Percentiles rank a stretch among this genome's conserved stretches.
phyloP scores from a whole-genome alignment of 2,113 vertebrate genomes.

The Thomomys bottae region DNA sequence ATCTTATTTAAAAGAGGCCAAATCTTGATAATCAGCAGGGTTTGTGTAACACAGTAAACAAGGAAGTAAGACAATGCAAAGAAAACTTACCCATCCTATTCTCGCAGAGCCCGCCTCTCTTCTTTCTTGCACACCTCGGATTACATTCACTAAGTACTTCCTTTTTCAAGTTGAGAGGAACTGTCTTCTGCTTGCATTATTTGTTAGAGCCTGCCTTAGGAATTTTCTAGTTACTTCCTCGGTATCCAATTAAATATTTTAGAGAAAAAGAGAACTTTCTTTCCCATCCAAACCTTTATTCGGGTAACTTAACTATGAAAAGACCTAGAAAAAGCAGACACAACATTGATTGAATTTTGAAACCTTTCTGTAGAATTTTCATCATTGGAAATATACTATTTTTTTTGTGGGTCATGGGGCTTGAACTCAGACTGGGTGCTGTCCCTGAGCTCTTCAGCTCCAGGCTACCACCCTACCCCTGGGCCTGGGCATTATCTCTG shows the following conservation, averaged over 20 bases:
- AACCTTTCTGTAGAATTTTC: neutral
- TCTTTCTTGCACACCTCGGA: neutral
- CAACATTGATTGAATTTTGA: constrained; percentile 29
- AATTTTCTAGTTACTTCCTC: neutral
- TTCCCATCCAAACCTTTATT: neutral
- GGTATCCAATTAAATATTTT: constrained; percentile 7
- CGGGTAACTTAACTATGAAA: neutral
- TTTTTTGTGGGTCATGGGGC: no score
- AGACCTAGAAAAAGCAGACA: neutral
- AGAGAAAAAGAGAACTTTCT: constrained; percentile 46
- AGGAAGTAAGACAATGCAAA: constrained; percentile 53
- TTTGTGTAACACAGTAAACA: constrained; percentile 57
- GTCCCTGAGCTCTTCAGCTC: no score
- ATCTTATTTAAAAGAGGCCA: constrained; percentile 57
- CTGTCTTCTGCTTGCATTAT: constrained; percentile 15
- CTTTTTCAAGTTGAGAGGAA: constrained; percentile 21
- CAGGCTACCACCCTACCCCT: no score
- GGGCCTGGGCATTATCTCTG: no score
- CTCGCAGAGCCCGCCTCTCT: neutral
- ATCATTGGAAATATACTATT: constrained; percentile 20
- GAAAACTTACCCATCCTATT: constrained; percentile 18
- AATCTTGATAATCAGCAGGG: constrained; percentile 59
- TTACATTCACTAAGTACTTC: neutral
- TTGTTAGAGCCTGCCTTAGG: constrained; percentile 1
- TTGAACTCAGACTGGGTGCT: no score